phyloP scores from a whole-genome alignment of 2,797 vertebrate species.

The Thamnophis elegans region DNA sequence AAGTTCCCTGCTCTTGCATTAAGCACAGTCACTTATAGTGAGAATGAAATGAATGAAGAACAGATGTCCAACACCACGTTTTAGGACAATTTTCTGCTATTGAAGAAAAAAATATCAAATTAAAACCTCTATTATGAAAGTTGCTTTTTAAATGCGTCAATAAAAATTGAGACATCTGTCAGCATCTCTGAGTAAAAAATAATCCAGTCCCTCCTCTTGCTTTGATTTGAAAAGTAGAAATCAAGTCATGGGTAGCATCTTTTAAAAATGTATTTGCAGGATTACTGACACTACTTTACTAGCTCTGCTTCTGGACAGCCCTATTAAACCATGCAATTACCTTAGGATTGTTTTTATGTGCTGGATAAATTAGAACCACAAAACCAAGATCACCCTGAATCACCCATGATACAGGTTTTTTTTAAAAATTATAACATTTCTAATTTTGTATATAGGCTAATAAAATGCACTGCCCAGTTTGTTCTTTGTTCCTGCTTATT shows the following conservation, averaged over 20 bases:
- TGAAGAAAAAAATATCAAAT: not conserved
- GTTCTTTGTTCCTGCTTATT: not conserved
- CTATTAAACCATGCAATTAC: not conserved
- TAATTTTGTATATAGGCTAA: not conserved
- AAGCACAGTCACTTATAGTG: not conserved
- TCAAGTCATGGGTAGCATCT: not conserved
- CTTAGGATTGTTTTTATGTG: not conserved
- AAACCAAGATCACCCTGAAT: not conserved
- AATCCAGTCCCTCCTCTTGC: not conserved
- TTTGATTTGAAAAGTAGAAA: not conserved
- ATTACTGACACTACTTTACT: not conserved
- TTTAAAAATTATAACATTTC: not conserved
- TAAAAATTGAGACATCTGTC: not conserved
- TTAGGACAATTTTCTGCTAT: not conserved
- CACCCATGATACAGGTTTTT: no score
- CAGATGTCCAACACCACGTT: not conserved
- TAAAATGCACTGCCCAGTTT: not conserved
- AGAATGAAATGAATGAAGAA: not conserved
- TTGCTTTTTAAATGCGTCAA: not conserved
- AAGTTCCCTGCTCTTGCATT: not conserved
- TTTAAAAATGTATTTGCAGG: not conserved
- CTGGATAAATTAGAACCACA: not conserved
- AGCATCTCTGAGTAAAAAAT: not conserved
- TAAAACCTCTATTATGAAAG: not conserved
- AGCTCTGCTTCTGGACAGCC: not conserved